Percentiles rank a stretch among this genome's conserved stretches.
phyloP scores from a whole-genome alignment of 2,797 vertebrate species.

The Echiichthys vipera region DNA sequence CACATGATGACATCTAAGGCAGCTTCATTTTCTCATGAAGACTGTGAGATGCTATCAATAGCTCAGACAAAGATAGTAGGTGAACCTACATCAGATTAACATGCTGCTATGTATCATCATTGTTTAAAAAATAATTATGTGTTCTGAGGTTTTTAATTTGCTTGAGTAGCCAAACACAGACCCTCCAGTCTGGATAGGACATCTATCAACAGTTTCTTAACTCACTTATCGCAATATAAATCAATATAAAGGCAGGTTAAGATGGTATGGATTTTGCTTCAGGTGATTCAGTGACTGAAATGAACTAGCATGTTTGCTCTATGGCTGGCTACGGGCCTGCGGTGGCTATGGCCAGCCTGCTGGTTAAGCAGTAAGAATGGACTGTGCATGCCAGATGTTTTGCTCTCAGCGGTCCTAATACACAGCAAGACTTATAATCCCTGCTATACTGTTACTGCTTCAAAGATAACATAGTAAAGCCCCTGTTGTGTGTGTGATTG shows the following conservation, averaged over 20 bases:
- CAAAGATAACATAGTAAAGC: conserved; percentile 45
- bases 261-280: conserved; percentile 22
- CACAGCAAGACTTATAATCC: conserved; percentile 66
- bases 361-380: conserved; percentile 41
- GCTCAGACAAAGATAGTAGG: background rate
- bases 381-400: conserved; percentile 72
- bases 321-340: background rate
- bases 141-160: background rate
- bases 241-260: conserved; percentile 21
- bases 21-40: background rate
- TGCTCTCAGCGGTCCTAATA: conserved; percentile 57
- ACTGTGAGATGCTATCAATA: background rate
- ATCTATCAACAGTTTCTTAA: background rate
- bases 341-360: background rate
- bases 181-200: background rate
- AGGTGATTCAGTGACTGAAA: conserved; percentile 15
- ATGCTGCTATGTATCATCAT: background rate
- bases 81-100: background rate
- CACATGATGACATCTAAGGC: background rate
- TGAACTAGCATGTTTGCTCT: conserved; percentile 10
- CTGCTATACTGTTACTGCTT: conserved; percentile 33
- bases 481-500: conserved; percentile 23
- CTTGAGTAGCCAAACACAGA: background rate
- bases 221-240: background rate
- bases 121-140: background rate